phyloP scores from a whole-genome alignment of 2,797 vertebrate species.

The Atherinosoma microstoma region DNA sequence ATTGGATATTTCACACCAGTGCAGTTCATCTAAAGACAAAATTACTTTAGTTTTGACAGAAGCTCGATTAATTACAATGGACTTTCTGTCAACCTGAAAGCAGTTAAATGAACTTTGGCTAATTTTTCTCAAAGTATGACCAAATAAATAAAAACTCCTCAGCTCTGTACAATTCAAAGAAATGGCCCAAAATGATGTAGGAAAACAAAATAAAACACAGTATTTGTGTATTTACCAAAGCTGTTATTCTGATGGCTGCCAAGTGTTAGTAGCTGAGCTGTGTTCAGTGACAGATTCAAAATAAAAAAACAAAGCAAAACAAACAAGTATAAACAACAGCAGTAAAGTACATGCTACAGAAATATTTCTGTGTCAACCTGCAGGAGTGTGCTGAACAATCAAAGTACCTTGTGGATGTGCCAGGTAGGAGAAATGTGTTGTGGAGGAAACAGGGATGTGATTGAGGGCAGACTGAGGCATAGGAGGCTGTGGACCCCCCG shows the following conservation, averaged over 20 bases:
- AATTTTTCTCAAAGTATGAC: not conserved
- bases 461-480: constrained; percentile 95
- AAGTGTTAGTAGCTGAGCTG: not conserved
- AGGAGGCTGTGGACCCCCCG: constrained; percentile 92
- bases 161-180: not conserved
- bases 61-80: not conserved
- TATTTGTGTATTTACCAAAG: not conserved
- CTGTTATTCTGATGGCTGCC: not conserved
- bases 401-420: constrained; percentile 94
- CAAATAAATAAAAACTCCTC: not conserved
- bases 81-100: not conserved
- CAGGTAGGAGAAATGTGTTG: constrained; percentile 98
- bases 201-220: not conserved
- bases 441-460: constrained; percentile 97
- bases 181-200: too few species aligned
- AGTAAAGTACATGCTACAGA: not conserved
- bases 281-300: not conserved
- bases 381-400: not conserved
- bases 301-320: not conserved
- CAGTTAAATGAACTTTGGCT: not conserved
- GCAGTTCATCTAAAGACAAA: not conserved
- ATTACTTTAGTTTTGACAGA: not conserved
- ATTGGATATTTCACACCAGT: not conserved
- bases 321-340: not conserved
- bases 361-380: not conserved